phyloP scores from a whole-genome alignment of 2,113 vertebrate genomes.

The Ahaetulla prasina region DNA sequence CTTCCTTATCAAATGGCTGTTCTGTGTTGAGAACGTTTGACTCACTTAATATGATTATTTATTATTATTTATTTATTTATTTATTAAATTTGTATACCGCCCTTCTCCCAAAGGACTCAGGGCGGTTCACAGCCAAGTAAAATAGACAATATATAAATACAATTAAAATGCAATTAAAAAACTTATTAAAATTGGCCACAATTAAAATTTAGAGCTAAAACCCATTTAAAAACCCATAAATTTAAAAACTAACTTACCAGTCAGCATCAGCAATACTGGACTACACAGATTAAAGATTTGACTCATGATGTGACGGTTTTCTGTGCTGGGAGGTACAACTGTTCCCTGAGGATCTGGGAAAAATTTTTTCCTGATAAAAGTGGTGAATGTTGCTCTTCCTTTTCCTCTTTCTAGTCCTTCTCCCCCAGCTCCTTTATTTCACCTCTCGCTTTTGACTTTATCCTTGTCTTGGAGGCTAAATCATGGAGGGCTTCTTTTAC shows the following conservation, averaged over 20 bases:
- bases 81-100: too few relatives aligned
- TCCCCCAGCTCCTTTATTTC: background rate
- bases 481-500: background rate
- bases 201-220: too few relatives aligned
- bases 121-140: too few relatives aligned
- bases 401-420: background rate
- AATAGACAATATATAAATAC: too few relatives aligned
- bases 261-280: background rate
- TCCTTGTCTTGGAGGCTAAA: background rate
- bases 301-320: background rate
- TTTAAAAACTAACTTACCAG: too few relatives aligned
- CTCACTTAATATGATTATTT: background rate
- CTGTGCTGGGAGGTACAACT: background rate
- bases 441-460: background rate
- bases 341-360: background rate
- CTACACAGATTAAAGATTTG: background rate
- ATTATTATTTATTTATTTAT: too few relatives aligned
- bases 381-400: background rate
- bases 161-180: too few relatives aligned
- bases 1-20: background rate
- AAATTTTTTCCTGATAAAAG: background rate
- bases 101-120: too few relatives aligned
- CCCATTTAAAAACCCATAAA: too few relatives aligned
- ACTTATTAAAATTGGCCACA: too few relatives aligned
- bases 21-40: background rate